These are phyloP conservation scores for Bufo gargarizans DNA, from an alignment of 2,113 vertebrate genomes.

Conservation along the genomic window DNA sequence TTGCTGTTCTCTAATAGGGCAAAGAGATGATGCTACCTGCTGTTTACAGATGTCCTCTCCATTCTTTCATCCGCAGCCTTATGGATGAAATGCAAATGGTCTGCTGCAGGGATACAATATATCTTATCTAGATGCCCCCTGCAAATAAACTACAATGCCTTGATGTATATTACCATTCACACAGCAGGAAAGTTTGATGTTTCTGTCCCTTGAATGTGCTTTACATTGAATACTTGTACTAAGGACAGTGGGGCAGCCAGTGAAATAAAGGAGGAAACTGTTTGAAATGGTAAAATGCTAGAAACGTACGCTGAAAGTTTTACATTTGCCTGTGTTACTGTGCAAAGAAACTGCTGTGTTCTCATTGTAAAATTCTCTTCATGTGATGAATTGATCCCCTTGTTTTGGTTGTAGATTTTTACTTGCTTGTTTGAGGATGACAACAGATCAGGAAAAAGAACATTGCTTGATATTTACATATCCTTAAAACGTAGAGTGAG, in stretches of 20 bases:
- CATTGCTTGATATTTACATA: slow-evolving; percentile 17
- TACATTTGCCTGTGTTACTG: neutral
- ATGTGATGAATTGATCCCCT: slow-evolving; percentile 3
- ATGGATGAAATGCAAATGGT: neutral
- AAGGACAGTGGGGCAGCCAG: neutral
- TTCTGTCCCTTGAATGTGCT: neutral
- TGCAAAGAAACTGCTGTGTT: neutral
- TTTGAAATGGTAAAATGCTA: neutral
- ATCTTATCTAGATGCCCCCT: neutral
- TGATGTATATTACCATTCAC: neutral
- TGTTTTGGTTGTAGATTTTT: slow-evolving; percentile 5
- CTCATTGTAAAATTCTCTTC: neutral
- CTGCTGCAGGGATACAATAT: neutral
- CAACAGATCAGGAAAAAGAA: slow-evolving; percentile 15
- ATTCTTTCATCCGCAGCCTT: neutral
- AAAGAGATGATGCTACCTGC: neutral
- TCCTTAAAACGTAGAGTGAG: neutral
- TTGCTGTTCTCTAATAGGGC: neutral
- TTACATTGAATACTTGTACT: neutral
- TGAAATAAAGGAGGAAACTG: neutral
- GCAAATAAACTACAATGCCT: neutral
- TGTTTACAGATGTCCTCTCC: neutral
- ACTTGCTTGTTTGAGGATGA: slow-evolving; percentile 12
- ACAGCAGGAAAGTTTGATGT: neutral
- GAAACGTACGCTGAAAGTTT: neutral